Evolutionary conservation across 2,888 invertebrate genomes (phyloP).

Genomic region (Griposia aprilina): DNA sequence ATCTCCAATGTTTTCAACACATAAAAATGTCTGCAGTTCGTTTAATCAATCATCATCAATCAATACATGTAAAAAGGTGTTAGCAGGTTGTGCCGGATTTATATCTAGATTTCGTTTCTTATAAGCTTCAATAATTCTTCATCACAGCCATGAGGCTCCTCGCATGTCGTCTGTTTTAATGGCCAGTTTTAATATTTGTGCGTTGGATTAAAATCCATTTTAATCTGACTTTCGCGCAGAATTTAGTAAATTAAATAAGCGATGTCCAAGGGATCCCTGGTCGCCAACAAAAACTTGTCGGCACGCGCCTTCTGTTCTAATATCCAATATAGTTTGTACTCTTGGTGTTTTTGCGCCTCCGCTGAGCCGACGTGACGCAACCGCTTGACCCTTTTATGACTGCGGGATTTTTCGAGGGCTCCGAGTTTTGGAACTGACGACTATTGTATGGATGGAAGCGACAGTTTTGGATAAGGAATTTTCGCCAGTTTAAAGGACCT

Average conservation of each 20-base stretch:
- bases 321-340: slow-evolving; percentile 89
- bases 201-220: slow-evolving; percentile 50
- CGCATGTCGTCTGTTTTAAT: slow-evolving; percentile 3
- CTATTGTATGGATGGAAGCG: slow-evolving; percentile 51
- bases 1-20: slow-evolving; percentile 27
- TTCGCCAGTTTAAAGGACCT: slow-evolving; percentile 13
- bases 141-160: not conserved
- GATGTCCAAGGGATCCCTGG: slow-evolving; percentile 72
- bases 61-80: slow-evolving; percentile 32
- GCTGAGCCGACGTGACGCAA: slow-evolving; percentile 80
- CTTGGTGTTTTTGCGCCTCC: slow-evolving; percentile 83
- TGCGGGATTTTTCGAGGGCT: slow-evolving; percentile 77
- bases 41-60: slow-evolving; percentile 40
- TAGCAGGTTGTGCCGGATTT: slow-evolving; percentile 20
- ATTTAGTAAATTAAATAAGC: slow-evolving; percentile 81
- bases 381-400: slow-evolving; percentile 89
- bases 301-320: slow-evolving; percentile 88
- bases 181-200: slow-evolving; percentile 24
- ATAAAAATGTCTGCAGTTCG: slow-evolving; percentile 14
- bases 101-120: slow-evolving; percentile 15
- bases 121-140: slow-evolving; percentile 2
- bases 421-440: slow-evolving; percentile 57
- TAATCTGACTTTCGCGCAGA: slow-evolving; percentile 63
- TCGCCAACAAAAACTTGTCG: slow-evolving; percentile 80
- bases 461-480: slow-evolving; percentile 52